Evolutionary conservation across 1,140 invertebrate genomes (phyloP), one percentile per base, ranked within the genome.

Genomic region (Heterodera carotae): DNA sequence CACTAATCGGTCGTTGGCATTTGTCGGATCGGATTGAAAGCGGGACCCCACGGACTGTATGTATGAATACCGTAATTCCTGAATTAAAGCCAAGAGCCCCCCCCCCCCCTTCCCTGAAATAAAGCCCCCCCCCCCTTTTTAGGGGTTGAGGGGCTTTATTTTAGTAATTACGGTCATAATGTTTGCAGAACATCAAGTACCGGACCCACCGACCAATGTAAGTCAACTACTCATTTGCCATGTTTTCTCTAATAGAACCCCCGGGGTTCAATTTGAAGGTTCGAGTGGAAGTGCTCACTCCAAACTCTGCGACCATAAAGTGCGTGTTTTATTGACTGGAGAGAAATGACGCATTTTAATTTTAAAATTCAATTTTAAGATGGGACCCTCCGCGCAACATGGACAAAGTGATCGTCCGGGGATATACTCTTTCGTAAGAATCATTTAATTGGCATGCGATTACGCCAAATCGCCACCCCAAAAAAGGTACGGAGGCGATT

Each of bases 361-460:
- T 39, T 39, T 39, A 29, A 66, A 66, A 39, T 29, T 25, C 22
- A 71, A 82, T 74, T 33, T 66, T 78, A 4, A 80, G 82, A 79
- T 83, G 82, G 82, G 81, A 83, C 36, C 82, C 81, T 15, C 82
- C 82, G 7, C 59, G 62, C n/a, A 70, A 66, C 60, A 53, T 69
- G 5, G 68, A 76, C 39, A 68, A 75, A n/a, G 75, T 84, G 39
- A 68, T 84, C 53, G 80, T 84, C 31, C 59, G 82, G 60, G 82
- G 82, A 8, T 84, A 84, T 73, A 83, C 82, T 25, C 72, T 84
- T 67, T 82, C 80, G 29, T 83, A 83, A 39, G 36, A 39, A 39
- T 53, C 48, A 15, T 66, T 78, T 78, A 15, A 82, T 79, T 36
- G 81, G 79, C 25, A 77, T 53, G 10, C 48, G 3, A 10, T 53